These are phyloP conservation scores for Lacerta agilis DNA, from an alignment of 2,797 vertebrate genomes.

Conservation along the genomic window DNA sequence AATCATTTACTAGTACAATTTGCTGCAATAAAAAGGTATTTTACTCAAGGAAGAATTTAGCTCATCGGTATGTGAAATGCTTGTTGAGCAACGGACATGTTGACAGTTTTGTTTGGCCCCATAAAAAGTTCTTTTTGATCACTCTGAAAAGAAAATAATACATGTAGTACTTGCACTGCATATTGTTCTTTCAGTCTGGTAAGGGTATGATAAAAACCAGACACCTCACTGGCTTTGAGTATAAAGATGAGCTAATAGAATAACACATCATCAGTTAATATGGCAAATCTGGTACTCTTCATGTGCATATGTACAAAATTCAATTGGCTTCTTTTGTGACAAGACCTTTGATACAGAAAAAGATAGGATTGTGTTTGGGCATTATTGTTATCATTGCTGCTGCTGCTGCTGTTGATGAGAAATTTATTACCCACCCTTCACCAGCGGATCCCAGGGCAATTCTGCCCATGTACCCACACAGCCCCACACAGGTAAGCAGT, in stretches of 20 bases:
- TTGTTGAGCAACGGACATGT: conserved; percentile 54
- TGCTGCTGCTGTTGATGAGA: too few relatives aligned
- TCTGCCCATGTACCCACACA: too few relatives aligned
- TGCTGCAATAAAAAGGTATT: neutral
- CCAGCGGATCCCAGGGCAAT: too few relatives aligned
- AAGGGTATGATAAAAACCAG: conserved; percentile 42
- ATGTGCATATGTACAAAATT: neutral
- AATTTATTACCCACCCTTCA: too few relatives aligned
- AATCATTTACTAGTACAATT: conserved; percentile 1
- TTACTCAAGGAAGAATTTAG: neutral
- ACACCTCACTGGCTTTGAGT: conserved; percentile 59
- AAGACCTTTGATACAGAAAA: neutral
- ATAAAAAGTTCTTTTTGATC: conserved; percentile 54
- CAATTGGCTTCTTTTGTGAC: neutral
- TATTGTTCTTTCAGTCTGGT: conserved; percentile 35
- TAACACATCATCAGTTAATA: conserved; percentile 30
- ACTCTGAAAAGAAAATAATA: conserved; percentile 42
- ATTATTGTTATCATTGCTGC: too few relatives aligned
- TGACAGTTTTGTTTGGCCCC: conserved; percentile 33
- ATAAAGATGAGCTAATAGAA: conserved; percentile 55
- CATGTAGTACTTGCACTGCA: conserved; percentile 48
- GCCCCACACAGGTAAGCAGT: too few relatives aligned
- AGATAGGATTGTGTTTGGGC: neutral
- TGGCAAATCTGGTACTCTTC: conserved; percentile 48
- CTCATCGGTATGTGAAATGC: conserved; percentile 41